Evolutionary conservation across 2,113 vertebrate genomes (phyloP).

Genomic region (Gobius niger): DNA sequence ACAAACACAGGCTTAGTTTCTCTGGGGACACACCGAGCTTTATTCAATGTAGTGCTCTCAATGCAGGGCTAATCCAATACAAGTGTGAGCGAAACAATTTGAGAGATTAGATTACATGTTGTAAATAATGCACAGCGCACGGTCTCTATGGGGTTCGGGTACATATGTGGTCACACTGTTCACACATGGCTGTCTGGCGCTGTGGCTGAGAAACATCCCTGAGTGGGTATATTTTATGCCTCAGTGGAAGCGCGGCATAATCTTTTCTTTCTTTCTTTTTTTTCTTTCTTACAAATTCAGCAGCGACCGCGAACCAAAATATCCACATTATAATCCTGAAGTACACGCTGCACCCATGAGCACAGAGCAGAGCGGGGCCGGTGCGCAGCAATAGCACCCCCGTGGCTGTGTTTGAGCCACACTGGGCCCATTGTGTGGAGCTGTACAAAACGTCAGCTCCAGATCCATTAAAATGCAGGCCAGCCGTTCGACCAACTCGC

Average conservation of each 20-base stretch:
- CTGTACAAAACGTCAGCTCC: slow-evolving; percentile 48
- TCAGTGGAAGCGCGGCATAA: slow-evolving; percentile 22
- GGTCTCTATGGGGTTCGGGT: slow-evolving; percentile 8
- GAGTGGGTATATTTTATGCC: slow-evolving; percentile 18
- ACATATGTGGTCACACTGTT: slow-evolving; percentile 15
- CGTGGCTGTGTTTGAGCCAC: slow-evolving; percentile 51
- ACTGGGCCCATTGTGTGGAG: slow-evolving; percentile 55
- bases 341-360: slow-evolving; percentile 25
- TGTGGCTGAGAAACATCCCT: slow-evolving; percentile 31
- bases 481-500: slow-evolving; percentile 26
- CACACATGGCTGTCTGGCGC: slow-evolving; percentile 20
- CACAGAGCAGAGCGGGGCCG: slow-evolving; percentile 23
- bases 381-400: slow-evolving; percentile 51
- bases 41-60: not conserved
- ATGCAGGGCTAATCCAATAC: slow-evolving; percentile 1
- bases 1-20: not conserved
- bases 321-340: slow-evolving; percentile 45
- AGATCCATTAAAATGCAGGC: slow-evolving; percentile 56
- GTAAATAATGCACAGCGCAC: slow-evolving; percentile 20
- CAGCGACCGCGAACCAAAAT: slow-evolving; percentile 28
- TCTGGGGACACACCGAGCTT: not conserved
- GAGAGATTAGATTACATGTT: slow-evolving; percentile 11
- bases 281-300: slow-evolving; percentile 23
- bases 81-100: not conserved
- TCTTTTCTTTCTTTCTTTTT: slow-evolving; percentile 1